Percentiles rank a stretch among this genome's conserved stretches.
phyloP scores from a whole-genome alignment of 2,888 invertebrate species.

The Zaprionus bogoriensis region DNA sequence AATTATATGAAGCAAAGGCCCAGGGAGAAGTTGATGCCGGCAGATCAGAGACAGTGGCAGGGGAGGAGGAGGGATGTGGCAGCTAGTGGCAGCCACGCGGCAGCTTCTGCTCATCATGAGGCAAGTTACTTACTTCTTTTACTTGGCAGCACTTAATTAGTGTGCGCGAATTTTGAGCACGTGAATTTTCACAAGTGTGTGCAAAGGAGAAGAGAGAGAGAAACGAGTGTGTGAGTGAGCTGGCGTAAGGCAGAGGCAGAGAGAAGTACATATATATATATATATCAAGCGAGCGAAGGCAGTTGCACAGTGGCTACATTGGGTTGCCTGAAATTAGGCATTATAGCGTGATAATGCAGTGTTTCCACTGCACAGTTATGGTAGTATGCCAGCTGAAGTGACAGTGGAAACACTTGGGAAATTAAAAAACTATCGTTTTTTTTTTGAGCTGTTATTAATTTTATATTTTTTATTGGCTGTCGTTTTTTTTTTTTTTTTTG shows the following conservation, averaged over 20 bases:
- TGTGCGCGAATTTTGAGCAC: slow-evolving; percentile 76
- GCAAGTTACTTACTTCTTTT: slow-evolving; percentile 68
- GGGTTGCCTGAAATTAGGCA: no score
- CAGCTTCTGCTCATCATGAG: slow-evolving; percentile 63
- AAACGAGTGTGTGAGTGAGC: background rate
- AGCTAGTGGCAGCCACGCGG: slow-evolving; percentile 12
- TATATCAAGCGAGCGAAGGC: no score
- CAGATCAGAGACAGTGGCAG: background rate
- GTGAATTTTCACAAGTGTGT: slow-evolving; percentile 71
- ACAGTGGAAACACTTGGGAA: no score
- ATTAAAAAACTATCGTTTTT: no score
- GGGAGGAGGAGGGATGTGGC: background rate
- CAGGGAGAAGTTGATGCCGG: slow-evolving; percentile 63
- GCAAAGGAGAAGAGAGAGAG: slow-evolving; percentile 2
- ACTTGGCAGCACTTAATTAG: slow-evolving; percentile 74
- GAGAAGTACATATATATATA: no score
- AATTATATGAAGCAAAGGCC: slow-evolving; percentile 71
- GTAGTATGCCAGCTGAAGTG: no score
- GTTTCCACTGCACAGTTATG: no score
- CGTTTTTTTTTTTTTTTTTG: no score
- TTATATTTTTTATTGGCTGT: no score
- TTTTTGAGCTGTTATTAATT: no score
- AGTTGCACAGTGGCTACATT: background rate
- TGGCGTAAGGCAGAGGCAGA: background rate
- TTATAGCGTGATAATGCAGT: no score